Evolutionary conservation across 1,140 invertebrate species (phyloP).

Genomic region (Sinella curviseta): DNA sequence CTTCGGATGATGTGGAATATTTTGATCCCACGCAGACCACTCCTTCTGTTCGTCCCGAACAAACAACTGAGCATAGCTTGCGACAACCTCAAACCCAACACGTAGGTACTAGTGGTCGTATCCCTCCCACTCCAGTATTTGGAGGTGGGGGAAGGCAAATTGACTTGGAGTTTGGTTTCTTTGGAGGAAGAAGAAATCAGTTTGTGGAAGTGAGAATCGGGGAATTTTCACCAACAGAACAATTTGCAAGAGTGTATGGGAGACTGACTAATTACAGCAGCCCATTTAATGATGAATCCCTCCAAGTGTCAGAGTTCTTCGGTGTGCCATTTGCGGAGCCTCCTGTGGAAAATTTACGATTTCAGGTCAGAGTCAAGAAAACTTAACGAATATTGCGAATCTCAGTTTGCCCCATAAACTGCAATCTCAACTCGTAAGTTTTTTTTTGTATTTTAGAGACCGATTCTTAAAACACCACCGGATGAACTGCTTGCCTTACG

Average conservation of each 20-base stretch:
- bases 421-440: too few species aligned
- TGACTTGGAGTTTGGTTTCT: neutral
- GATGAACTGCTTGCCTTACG: constrained; percentile 31
- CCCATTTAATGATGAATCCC: neutral
- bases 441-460: constrained; percentile 29
- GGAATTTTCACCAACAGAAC: neutral
- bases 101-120: too few species aligned
- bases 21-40: neutral
- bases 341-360: constrained; percentile 28
- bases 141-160: too few species aligned
- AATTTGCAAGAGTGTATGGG: neutral
- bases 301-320: neutral
- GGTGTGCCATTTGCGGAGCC: constrained; percentile 38
- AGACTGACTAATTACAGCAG: neutral
- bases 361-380: constrained; percentile 34
- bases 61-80: neutral
- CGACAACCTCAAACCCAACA: too few species aligned
- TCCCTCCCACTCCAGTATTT: too few species aligned
- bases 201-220: neutral
- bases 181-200: neutral
- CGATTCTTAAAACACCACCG: neutral
- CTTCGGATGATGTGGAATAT: neutral
- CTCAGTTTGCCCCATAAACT: too few species aligned
- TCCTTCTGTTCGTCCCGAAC: neutral
- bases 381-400: too few species aligned